Conservation (phyloP, 2,797 vertebrate genomes). For the Capromys pilorides region DNA sequence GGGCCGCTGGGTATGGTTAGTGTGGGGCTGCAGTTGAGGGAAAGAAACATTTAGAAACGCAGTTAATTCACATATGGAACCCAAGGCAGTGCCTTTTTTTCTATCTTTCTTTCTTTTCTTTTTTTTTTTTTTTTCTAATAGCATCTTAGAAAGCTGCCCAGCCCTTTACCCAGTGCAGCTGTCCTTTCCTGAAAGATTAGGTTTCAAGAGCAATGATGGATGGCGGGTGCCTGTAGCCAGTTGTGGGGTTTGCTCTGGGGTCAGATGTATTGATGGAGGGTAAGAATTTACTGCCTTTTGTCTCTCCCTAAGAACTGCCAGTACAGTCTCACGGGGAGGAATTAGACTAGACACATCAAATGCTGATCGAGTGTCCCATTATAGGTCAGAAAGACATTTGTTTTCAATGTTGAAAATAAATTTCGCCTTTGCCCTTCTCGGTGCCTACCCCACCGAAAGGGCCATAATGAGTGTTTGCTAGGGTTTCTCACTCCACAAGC, state of each 20-base stretch:
- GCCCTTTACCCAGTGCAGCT: slow-evolving; percentile 88
- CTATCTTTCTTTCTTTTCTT: slow-evolving; percentile 56
- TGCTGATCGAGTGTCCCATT: slow-evolving; percentile 66
- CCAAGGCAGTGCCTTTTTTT: slow-evolving; percentile 71
- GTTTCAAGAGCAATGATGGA: slow-evolving; percentile 93
- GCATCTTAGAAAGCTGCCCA: slow-evolving; percentile 86
- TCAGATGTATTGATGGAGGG: slow-evolving; percentile 88
- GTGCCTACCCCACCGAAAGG: background rate
- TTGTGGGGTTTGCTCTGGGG: slow-evolving; percentile 92
- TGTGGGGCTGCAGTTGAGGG: background rate
- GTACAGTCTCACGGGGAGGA: slow-evolving; percentile 76
- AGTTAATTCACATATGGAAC: slow-evolving; percentile 74
- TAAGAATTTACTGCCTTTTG: slow-evolving; percentile 90
- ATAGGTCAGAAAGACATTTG: slow-evolving; percentile 62
- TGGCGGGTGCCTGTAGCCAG: slow-evolving; percentile 92
- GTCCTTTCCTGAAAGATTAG: slow-evolving; percentile 91
- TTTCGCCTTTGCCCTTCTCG: background rate
- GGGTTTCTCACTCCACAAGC: slow-evolving; percentile 4
- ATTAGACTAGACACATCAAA: slow-evolving; percentile 65
- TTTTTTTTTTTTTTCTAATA: slow-evolving; percentile 66
- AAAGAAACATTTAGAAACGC: slow-evolving; percentile 66
- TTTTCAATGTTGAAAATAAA: slow-evolving; percentile 66
- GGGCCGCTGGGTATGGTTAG: slow-evolving; percentile 44
- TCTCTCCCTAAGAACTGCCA: slow-evolving; percentile 80
- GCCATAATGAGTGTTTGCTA: rapidly evolving